phyloP scores from a whole-genome alignment of 2,113 vertebrate species.

The Cettia cetti region DNA sequence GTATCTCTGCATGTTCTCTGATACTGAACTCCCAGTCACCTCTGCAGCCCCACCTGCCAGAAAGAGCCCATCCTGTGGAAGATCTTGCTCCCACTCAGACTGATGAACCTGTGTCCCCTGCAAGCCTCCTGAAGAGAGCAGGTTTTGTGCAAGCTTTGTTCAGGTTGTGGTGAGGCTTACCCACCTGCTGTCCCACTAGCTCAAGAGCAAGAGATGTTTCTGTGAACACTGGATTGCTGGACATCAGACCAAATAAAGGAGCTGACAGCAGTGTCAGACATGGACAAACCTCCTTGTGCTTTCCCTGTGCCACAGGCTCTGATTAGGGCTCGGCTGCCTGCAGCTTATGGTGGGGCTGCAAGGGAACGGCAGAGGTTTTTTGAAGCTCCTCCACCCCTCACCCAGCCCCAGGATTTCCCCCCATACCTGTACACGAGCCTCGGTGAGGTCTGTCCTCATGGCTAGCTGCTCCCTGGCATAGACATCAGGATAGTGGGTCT shows the following conservation, averaged over 20 bases:
- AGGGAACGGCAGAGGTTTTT: neutral
- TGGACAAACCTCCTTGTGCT: neutral
- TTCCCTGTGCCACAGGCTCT: neutral
- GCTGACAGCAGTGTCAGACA: accelerated
- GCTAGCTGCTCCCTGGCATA: slow-evolving; percentile 97
- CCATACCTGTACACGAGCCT: slow-evolving; percentile 93
- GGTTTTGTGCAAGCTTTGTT: neutral
- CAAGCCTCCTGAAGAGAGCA: neutral
- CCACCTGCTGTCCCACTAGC: neutral
- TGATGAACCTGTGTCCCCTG: neutral
- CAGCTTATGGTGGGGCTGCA: neutral
- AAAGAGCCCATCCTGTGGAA: neutral
- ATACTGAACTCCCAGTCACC: neutral
- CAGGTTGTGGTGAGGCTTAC: neutral
- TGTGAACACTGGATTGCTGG: neutral
- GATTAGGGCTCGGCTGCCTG: neutral
- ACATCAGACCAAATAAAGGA: neutral
- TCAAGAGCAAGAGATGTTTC: neutral
- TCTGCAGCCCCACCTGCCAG: neutral
- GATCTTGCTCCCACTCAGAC: neutral
- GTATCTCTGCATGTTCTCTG: neutral
- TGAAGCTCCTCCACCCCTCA: neutral
- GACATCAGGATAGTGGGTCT: slow-evolving; percentile 98
- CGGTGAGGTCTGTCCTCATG: slow-evolving; percentile 96
- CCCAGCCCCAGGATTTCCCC: neutral